Base-by-base conservation (phyloP, 1,140 invertebrate genomes). In the Oedothorax gibbosus region DNA sequence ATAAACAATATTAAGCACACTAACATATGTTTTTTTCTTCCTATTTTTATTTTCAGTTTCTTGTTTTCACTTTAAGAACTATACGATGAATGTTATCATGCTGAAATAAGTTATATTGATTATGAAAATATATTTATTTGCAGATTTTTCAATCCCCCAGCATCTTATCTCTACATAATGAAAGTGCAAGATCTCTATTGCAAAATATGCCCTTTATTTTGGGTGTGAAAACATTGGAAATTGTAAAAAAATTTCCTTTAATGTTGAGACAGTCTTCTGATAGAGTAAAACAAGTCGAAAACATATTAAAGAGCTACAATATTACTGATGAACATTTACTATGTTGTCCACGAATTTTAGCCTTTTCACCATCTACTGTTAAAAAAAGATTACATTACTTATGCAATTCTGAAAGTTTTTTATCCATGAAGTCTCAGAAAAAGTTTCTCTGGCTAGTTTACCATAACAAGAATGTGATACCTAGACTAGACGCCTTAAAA, bases 371-470 rank as follows among this genome's bases (percentile, higher is more conserved):
- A 56, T 11, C 9, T 54, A 71, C 54, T 80, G 7, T 62, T 8
- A 20, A 71, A 10, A 7, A 80, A 7, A 66, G 78, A 35, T 50
- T 80, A 10, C 15, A 60, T 6, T 54, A n/a, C 14, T 69, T 80
- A 50, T 80, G 78, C 51, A 50, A 20, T 56, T 60, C 66, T 11
- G 14, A 71, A 49, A 56, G 60, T 5, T 71, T 80, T 62, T 20
- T 68, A n/a, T 12, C 71, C n/a, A 7, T 80, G 66, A 56, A 71
- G 51, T 57, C 65, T 15, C 50, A 80, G 15, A 80, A 66, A 56
- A 80, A 80, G 60, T 80, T 80, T 66, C 62, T 80, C 14, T 80
- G 78, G 78, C 54, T 80, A 7, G 78, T 80, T 2, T 71, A 80
- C 60, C 54, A 80, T 56, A 71, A 60, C 60, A 18, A 51, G 4